These are phyloP conservation scores for Etheostoma perlongum DNA, from an alignment of 2,797 vertebrate genomes.

Conservation along the genomic window DNA sequence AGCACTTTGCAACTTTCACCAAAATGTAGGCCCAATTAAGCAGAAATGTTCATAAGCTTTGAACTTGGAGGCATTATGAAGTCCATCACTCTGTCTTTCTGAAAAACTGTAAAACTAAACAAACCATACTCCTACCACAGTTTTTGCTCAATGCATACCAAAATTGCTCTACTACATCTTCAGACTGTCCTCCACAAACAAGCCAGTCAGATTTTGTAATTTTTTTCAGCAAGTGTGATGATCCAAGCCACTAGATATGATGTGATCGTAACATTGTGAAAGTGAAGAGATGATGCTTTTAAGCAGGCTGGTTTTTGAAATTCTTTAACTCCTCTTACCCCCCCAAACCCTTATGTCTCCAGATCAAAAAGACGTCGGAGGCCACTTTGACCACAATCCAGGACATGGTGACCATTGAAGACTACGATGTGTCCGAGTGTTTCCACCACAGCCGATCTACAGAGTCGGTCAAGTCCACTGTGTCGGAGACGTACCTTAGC, in stretches of 20 bases:
- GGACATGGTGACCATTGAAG: constrained; percentile 98
- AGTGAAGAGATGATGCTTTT: constrained; percentile 32
- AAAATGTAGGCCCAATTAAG: too few species aligned
- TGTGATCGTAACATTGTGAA: neutral
- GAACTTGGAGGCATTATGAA: too few species aligned
- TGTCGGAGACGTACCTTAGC: constrained; percentile 97
- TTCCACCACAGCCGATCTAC: constrained; percentile 99
- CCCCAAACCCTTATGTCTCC: neutral
- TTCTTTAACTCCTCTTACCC: neutral
- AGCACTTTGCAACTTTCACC: too few species aligned
- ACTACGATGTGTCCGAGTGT: constrained; percentile 98
- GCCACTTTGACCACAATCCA: constrained; percentile 98
- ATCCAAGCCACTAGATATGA: constrained; percentile 10
- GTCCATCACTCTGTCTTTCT: too few species aligned
- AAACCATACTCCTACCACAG: too few species aligned
- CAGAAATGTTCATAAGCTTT: too few species aligned
- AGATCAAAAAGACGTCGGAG: constrained; percentile 99
- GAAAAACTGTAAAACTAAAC: too few species aligned
- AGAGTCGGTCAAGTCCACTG: constrained; percentile 96
- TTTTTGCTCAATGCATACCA: too few species aligned
- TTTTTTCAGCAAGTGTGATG: constrained; percentile 34
- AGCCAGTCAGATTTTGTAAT: too few species aligned
- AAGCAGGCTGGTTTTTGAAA: neutral
- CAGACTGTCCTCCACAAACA: too few species aligned
- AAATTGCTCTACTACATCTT: too few species aligned